phyloP scores from a whole-genome alignment of 2,888 invertebrate genomes.

The Andrena flavipes region DNA sequence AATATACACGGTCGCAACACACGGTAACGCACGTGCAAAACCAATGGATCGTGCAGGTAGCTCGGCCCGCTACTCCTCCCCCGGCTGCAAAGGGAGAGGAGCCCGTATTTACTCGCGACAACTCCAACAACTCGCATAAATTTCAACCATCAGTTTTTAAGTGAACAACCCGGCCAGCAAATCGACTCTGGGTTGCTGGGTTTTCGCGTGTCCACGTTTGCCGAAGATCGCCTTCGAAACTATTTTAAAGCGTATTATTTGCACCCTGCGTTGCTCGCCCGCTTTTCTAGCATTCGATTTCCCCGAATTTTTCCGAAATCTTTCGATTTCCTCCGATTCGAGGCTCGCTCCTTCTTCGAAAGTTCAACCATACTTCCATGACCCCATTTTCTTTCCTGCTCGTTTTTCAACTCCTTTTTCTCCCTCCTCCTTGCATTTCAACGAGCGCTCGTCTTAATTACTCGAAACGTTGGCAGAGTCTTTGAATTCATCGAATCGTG shows the following conservation, averaged over 20 bases:
- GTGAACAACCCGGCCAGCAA: conserved; percentile 28
- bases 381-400: not conserved
- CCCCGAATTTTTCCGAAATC: not conserved
- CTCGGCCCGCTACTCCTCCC: not conserved
- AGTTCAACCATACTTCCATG: not conserved
- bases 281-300: not conserved
- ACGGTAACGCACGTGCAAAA: conserved; percentile 50
- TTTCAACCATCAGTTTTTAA: conserved; percentile 75
- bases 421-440: not conserved
- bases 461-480: not conserved
- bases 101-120: conserved; percentile 59
- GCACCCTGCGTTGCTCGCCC: too few relatives aligned
- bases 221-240: not conserved
- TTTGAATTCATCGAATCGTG: not conserved
- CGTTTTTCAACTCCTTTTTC: not conserved
- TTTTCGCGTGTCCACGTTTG: not conserved
- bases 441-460: conserved; percentile 13
- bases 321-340: not conserved
- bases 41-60: conserved; percentile 62
- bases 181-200: conserved; percentile 27
- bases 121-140: conserved; percentile 77
- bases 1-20: conserved; percentile 36
- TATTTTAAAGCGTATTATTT: conserved; percentile 1
- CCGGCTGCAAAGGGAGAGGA: conserved; percentile 8
- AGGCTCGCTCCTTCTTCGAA: not conserved